Conservation (phyloP, 2,113 vertebrate species). For the Brachypteracias leptosomus region DNA sequence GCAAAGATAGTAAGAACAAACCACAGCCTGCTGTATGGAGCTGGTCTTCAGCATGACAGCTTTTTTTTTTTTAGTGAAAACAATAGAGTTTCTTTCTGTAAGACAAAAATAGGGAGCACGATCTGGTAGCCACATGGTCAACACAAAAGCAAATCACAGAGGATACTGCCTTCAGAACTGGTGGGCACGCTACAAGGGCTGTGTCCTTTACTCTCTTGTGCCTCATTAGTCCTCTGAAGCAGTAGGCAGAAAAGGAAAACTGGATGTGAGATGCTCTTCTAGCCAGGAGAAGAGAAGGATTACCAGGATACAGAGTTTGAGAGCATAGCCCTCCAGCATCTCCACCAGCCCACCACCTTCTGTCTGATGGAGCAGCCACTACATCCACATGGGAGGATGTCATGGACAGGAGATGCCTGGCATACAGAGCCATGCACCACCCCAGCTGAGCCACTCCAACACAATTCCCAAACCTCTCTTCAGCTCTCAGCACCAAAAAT, state of each 20-base stretch:
- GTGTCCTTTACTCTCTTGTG: background rate
- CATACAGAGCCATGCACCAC: background rate
- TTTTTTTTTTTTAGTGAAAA: background rate
- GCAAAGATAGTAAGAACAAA: background rate
- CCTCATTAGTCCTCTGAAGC: background rate
- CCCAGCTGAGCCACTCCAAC: background rate
- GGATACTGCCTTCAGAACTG: background rate
- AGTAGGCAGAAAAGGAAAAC: background rate
- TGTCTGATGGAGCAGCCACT: background rate
- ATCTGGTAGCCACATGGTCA: background rate
- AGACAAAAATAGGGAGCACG: background rate
- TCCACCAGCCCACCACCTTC: background rate
- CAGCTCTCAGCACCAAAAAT: background rate
- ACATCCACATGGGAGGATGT: rapidly evolving
- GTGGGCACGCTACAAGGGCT: background rate
- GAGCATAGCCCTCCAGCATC: background rate
- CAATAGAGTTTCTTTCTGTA: background rate
- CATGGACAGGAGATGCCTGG: rapidly evolving
- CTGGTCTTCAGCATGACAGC: background rate
- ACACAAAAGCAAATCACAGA: background rate
- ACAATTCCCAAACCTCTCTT: background rate
- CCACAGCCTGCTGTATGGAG: background rate
- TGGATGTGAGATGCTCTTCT: background rate
- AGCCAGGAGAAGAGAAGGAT: background rate
- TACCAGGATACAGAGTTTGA: background rate